phyloP scores from a whole-genome alignment of 2,113 vertebrate species.

The Nestor notabilis region DNA sequence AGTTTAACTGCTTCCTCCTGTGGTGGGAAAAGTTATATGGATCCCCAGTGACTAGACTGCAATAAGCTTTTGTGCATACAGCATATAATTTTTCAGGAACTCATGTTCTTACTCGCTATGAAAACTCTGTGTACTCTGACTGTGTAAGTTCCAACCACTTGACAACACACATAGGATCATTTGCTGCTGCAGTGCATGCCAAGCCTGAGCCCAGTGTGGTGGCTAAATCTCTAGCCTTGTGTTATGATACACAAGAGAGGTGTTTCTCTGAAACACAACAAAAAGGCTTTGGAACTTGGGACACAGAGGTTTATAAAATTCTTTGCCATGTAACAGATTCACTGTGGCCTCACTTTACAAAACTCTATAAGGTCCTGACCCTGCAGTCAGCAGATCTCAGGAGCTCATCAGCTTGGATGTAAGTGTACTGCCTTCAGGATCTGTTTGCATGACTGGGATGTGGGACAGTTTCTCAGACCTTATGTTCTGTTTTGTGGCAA shows the following conservation, averaged over 20 bases:
- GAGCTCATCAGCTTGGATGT: neutral
- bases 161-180: neutral
- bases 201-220: neutral
- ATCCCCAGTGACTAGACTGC: neutral
- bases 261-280: neutral
- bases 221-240: neutral
- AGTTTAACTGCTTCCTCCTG: neutral
- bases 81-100: neutral
- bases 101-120: neutral
- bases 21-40: neutral
- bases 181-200: neutral
- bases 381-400: neutral
- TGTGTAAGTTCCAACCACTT: neutral
- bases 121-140: neutral
- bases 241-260: neutral
- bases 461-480: neutral
- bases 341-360: neutral
- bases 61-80: neutral
- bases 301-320: neutral
- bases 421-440: neutral
- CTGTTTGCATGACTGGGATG: neutral
- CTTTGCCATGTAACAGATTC: neutral
- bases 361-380: neutral
- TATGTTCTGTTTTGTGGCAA: neutral
- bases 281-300: neutral